Percentiles rank a stretch among this genome's conserved stretches.
phyloP scores from a whole-genome alignment of 1,140 invertebrate genomes.

The Pseudomyrmex cubaensis region DNA sequence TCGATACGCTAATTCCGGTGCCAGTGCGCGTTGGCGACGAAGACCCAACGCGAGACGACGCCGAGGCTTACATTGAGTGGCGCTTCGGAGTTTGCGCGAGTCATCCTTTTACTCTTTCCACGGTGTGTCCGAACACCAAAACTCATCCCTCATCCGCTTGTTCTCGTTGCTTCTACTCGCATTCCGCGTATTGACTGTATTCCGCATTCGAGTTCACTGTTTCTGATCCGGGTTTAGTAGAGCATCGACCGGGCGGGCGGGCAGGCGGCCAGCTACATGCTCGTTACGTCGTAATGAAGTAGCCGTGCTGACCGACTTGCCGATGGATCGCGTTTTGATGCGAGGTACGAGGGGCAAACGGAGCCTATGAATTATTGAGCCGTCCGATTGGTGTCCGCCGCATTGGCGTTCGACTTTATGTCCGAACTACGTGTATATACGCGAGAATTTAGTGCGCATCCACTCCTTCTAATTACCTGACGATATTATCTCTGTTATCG shows the following conservation, averaged over 20 bases:
- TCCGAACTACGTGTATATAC: neutral
- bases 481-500: too few relatives aligned
- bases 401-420: constrained; percentile 12
- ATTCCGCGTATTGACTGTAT: constrained; percentile 10
- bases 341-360: neutral
- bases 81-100: constrained; percentile 55
- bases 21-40: constrained; percentile 23
- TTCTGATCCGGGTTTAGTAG: constrained; percentile 53
- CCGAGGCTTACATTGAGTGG: constrained; percentile 42
- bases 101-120: constrained; percentile 67
- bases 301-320: constrained; percentile 44
- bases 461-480: neutral
- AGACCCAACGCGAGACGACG: constrained; percentile 34
- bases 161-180: constrained; percentile 5
- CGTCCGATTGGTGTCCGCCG: constrained; percentile 12
- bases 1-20: constrained; percentile 56
- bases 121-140: constrained; percentile 16
- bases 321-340: constrained; percentile 48
- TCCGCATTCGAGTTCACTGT: constrained; percentile 24
- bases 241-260: constrained; percentile 7
- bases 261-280: neutral
- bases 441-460: neutral
- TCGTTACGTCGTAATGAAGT: constrained; percentile 57
- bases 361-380: constrained; percentile 34
- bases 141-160: constrained; percentile 11